Evolutionary conservation across 1,140 invertebrate species (phyloP), one percentile per base, ranked within the genome.

Genomic region (Mylabris phalerata): DNA sequence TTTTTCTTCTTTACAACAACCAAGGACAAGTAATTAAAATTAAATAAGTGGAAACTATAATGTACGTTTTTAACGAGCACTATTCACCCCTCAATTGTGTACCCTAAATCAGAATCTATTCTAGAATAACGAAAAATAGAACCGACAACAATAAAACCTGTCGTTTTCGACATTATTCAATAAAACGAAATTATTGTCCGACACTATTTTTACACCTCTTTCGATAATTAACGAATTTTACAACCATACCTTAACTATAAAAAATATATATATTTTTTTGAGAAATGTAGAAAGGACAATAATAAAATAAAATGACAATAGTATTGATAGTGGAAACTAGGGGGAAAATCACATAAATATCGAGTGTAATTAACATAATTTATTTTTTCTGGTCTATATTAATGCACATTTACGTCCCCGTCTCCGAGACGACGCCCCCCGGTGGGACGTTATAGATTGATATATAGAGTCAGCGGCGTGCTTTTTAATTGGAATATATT

Each of bases 401-500:
- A 69, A 72, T 72, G 66, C 61, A 65, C 64, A 65, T 70, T 70
- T 71, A 64, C 55, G 58, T 59, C 48, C 44, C 19, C 49, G 58
- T 60, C 48, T 57, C 49, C 44, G 55, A 63, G 60, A 65, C 64
- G 61, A 60, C 61, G 69, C 61, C 63, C 57, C 70, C 66, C 64
- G 70, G 67, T 69, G 70, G 32, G 71, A 62, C 63, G 62, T 59
- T 69, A 71, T 71, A 73, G 68, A 73, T 72, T 73, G 70, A 73
- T 73, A 71, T 71, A 73, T 71, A 68, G 70, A 67, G 65, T 68
- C 71, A 67, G 70, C 70, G 67, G 70, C 67, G 56, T 61, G 61
- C 64, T 70, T 73, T 70, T 73, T 73, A 73, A 73, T 73, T 73
- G 71, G 71, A 73, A 71, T 67, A 69, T 67, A 71, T 72, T 72